Conservation (phyloP, 2,113 vertebrate species). For the Microcebus tavaratra region DNA sequence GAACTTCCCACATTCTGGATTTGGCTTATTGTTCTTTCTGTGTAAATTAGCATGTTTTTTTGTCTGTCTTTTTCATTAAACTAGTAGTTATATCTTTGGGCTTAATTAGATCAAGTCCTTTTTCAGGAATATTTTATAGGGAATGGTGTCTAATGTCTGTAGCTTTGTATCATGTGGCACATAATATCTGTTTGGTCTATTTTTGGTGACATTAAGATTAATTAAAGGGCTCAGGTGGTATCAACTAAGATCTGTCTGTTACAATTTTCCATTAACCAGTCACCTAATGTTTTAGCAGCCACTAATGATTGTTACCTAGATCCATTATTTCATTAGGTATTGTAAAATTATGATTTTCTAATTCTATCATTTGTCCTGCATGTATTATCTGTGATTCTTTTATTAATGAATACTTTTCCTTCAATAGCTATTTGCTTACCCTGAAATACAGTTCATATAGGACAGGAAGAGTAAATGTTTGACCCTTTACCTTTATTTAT, state of each 20-base stretch:
- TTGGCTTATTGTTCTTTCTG: neutral
- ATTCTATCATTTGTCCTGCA: conserved; percentile 43
- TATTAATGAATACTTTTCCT: conserved; percentile 34
- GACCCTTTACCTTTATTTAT: neutral
- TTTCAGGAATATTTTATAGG: neutral
- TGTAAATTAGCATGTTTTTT: neutral
- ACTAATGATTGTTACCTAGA: neutral
- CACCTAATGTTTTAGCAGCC: conserved; percentile 40
- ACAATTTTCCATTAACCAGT: conserved; percentile 53
- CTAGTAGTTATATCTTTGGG: neutral
- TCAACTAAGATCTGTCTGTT: neutral
- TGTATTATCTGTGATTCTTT: conserved; percentile 23
- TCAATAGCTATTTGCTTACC: neutral
- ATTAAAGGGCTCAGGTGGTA: conserved; percentile 35
- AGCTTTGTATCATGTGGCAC: neutral
- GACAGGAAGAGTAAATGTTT: neutral
- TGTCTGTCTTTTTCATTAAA: neutral
- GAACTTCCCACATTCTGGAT: neutral
- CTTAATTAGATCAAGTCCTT: neutral
- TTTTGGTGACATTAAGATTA: conserved; percentile 51
- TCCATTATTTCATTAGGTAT: conserved; percentile 45
- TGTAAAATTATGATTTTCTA: conserved; percentile 34
- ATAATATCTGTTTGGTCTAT: neutral
- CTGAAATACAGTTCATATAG: neutral
- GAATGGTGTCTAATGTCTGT: neutral